Evolutionary conservation across 1,140 invertebrate genomes (phyloP).

Genomic region (Lucilia sericata): DNA sequence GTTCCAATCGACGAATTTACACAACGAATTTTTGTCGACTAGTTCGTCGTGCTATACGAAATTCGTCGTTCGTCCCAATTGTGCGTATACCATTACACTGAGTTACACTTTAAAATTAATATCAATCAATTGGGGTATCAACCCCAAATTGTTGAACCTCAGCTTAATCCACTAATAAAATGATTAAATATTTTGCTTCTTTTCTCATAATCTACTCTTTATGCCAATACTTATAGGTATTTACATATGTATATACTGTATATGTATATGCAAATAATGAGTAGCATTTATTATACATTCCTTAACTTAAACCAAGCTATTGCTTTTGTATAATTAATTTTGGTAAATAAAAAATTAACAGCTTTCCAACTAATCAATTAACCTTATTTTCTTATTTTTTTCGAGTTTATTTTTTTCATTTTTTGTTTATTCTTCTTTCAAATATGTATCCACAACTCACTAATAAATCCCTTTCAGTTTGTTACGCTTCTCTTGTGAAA

Average conservation of each 20-base stretch:
- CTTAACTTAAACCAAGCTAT: background rate
- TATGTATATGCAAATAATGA: background rate
- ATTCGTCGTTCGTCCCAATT: too few relatives aligned
- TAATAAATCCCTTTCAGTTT: constrained; percentile 20
- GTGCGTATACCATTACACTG: too few relatives aligned
- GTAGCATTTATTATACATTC: background rate
- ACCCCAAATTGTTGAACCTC: too few relatives aligned
- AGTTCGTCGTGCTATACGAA: too few relatives aligned
- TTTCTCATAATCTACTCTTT: too few relatives aligned
- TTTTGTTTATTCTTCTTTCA: background rate
- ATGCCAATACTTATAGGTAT: too few relatives aligned
- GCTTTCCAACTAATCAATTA: constrained; percentile 36
- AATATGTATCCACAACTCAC: background rate
- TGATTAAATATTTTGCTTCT: too few relatives aligned
- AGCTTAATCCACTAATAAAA: too few relatives aligned
- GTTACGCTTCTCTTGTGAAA: background rate
- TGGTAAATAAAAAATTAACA: constrained; percentile 37
- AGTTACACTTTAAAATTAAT: too few relatives aligned
- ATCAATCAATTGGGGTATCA: too few relatives aligned
- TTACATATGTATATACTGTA: background rate
- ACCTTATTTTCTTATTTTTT: constrained; percentile 28
- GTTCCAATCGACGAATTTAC: too few relatives aligned
- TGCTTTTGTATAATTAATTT: constrained; percentile 1
- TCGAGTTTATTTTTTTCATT: background rate
- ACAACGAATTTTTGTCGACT: too few relatives aligned